Evolutionary conservation across 2,797 vertebrate species (phyloP).

Genomic region (Enteromius viviparus): DNA sequence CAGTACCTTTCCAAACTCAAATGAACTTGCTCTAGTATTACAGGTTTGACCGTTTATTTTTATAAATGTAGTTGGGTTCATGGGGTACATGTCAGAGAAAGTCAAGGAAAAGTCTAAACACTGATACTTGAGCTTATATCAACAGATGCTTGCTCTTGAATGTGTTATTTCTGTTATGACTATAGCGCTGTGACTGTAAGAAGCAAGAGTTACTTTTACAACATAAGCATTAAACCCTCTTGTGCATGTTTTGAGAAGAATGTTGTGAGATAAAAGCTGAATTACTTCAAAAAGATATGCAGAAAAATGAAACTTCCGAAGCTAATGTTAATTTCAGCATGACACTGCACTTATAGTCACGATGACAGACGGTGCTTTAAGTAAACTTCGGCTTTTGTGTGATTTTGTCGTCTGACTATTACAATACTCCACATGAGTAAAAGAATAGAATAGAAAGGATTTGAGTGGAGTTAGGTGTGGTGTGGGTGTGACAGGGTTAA

Average conservation of each 20-base stretch:
- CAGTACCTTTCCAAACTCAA: neutral
- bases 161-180: neutral
- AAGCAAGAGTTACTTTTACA: neutral
- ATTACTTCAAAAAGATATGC: neutral
- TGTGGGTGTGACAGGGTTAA: neutral
- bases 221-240: neutral
- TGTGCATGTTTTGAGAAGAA: too few species aligned
- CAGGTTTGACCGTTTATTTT: neutral
- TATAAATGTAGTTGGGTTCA: neutral
- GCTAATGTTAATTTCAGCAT: neutral
- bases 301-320: neutral
- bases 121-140: neutral
- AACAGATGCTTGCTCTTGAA: neutral
- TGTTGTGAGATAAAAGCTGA: neutral
- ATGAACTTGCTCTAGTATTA: neutral
- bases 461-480: neutral
- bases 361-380: neutral
- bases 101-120: neutral
- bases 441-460: neutral
- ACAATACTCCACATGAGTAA: neutral
- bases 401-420: neutral
- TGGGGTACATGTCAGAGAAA: neutral
- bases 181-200: neutral
- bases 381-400: neutral
- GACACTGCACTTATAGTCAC: too few species aligned